Conservation (phyloP, 2,888 invertebrate species). For the Chalcosyrphus nemorum region DNA sequence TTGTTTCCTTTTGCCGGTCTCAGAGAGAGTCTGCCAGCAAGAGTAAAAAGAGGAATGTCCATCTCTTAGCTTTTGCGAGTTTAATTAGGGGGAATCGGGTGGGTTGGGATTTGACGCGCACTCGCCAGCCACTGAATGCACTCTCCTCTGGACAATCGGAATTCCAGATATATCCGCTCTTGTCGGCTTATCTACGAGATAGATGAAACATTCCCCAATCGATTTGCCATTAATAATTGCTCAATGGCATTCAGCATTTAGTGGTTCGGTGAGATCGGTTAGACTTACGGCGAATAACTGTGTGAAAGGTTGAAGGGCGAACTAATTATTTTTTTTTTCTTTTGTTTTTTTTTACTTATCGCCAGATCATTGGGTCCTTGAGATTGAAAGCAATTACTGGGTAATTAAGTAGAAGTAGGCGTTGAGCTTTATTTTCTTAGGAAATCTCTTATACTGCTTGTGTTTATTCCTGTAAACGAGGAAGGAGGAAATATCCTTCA, state of each 20-base stretch:
- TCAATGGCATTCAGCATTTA: slow-evolving; percentile 22
- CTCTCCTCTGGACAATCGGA: slow-evolving; percentile 35
- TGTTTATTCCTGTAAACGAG: too few species aligned
- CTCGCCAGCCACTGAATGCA: slow-evolving; percentile 3
- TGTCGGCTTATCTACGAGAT: slow-evolving; percentile 48
- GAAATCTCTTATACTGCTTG: too few species aligned
- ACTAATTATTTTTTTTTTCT: slow-evolving; percentile 1
- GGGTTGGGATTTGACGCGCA: slow-evolving; percentile 22
- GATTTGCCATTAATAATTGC: slow-evolving; percentile 67
- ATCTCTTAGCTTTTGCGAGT: slow-evolving; percentile 51
- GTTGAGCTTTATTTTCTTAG: neutral
- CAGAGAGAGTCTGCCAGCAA: slow-evolving; percentile 3
- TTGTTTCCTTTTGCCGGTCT: slow-evolving; percentile 61
- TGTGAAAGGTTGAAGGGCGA: slow-evolving; percentile 28
- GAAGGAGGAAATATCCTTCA: too few species aligned
- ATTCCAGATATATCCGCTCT: slow-evolving; percentile 61
- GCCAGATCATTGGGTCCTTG: neutral
- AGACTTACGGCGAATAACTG: neutral
- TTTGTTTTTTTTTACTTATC: neutral
- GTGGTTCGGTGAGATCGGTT: slow-evolving; percentile 12
- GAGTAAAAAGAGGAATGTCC: slow-evolving; percentile 48
- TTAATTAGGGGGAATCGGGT: slow-evolving; percentile 55
- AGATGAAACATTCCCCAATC: slow-evolving; percentile 62
- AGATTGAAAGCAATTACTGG: neutral
- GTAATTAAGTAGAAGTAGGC: neutral